These are phyloP conservation scores for Epinephelus lanceolatus DNA, from an alignment of 2,113 vertebrate genomes.

Conservation along the genomic window DNA sequence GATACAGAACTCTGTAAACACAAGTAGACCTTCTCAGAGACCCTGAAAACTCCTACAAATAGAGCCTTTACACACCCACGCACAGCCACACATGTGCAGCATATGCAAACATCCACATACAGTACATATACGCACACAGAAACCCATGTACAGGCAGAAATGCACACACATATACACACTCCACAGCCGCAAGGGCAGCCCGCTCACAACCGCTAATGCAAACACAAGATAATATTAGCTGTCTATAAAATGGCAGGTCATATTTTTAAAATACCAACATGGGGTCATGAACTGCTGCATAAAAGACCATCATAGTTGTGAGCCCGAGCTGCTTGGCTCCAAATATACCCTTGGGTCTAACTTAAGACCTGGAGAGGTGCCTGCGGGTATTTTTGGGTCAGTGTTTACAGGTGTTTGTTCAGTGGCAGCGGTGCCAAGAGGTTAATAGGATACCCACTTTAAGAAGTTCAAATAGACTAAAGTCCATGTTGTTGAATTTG, in stretches of 20 bases:
- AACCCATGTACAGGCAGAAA: slow-evolving; percentile 36
- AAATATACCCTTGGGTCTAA: slow-evolving; percentile 70
- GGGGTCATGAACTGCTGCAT: slow-evolving; percentile 76
- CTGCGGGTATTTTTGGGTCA: slow-evolving; percentile 74
- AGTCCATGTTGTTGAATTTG: slow-evolving; percentile 65
- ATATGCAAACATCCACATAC: slow-evolving; percentile 43
- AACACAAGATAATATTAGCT: slow-evolving; percentile 76
- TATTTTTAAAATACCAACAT: slow-evolving; percentile 74
- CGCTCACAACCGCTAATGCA: slow-evolving; percentile 59
- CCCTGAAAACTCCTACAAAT: slow-evolving; percentile 9
- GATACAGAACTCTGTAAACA: slow-evolving; percentile 32
- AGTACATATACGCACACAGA: slow-evolving; percentile 7
- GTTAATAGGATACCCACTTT: slow-evolving; percentile 78
- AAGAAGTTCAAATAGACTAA: slow-evolving; percentile 73
- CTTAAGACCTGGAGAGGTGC: slow-evolving; percentile 74
- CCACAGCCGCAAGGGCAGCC: slow-evolving; percentile 44
- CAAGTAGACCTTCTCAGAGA: slow-evolving; percentile 34
- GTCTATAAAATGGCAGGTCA: slow-evolving; percentile 68
- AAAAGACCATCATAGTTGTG: slow-evolving; percentile 68
- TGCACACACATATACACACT: slow-evolving; percentile 44
- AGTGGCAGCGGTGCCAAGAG: slow-evolving; percentile 69
- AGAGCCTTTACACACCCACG: slow-evolving; percentile 21
- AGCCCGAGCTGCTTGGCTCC: slow-evolving; percentile 60
- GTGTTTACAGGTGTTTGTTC: slow-evolving; percentile 77
- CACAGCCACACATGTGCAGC: slow-evolving; percentile 29